Percentiles rank a stretch among this genome's conserved stretches.
Evolutionary conservation across 2,888 invertebrate species (phyloP).

Genomic region (Spicauda simplicius): DNA sequence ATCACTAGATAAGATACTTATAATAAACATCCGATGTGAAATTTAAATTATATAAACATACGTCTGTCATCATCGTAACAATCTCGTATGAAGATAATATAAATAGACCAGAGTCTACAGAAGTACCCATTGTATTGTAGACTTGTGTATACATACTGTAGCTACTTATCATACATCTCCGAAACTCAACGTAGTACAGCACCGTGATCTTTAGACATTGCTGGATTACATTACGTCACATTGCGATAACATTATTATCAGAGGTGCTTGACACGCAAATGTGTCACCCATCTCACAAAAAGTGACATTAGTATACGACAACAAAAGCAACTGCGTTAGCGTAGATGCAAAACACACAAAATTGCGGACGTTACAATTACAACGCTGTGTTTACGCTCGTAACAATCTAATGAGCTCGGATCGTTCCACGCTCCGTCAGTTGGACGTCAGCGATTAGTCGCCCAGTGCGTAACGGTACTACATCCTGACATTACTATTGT

Average conservation of each 20-base stretch:
- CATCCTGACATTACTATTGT: slow-evolving; percentile 35
- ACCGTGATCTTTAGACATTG: neutral
- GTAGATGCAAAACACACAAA: neutral
- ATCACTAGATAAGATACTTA: neutral
- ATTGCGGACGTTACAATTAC: slow-evolving; percentile 5
- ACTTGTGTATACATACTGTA: neutral
- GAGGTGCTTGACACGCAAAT: neutral
- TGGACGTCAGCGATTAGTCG: slow-evolving; percentile 29
- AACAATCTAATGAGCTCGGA: slow-evolving; percentile 19
- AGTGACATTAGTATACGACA: neutral
- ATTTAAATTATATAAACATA: neutral
- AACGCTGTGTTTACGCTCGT: slow-evolving; percentile 11
- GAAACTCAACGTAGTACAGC: neutral
- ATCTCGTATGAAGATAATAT: slow-evolving; percentile 1
- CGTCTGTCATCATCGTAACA: neutral
- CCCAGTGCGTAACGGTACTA: slow-evolving; percentile 34
- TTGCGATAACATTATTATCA: neutral
- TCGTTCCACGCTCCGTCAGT: slow-evolving; percentile 16
- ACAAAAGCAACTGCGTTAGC: neutral
- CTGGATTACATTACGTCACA: neutral
- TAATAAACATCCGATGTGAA: neutral
- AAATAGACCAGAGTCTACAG: neutral
- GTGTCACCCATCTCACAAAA: neutral
- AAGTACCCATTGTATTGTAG: neutral
- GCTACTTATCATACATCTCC: neutral